A percentile compares a stretch with the other conserved stretches of the same genome.
Evolutionary conservation across 64 coral and sea anemone species (phyloP).

Genomic region (Stichodactyla mertensii): DNA sequence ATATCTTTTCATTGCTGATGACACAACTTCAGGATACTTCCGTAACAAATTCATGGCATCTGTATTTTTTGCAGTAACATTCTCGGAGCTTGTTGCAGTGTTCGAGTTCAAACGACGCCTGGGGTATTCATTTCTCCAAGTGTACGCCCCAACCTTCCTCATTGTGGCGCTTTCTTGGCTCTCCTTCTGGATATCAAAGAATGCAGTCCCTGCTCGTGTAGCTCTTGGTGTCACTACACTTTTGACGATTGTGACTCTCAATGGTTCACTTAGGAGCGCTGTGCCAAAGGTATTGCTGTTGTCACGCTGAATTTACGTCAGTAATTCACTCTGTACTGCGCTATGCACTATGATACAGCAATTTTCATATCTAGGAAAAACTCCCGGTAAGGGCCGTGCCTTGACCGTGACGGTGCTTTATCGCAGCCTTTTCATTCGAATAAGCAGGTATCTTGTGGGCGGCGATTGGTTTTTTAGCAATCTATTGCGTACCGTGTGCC

Average conservation of each 20-base stretch:
- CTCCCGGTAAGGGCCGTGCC: too few species aligned
- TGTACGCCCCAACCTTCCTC: constrained; percentile 59
- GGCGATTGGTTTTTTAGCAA: too few species aligned
- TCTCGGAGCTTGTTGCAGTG: constrained; percentile 1
- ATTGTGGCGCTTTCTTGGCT: constrained; percentile 53
- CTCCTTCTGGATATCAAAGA: constrained; percentile 60
- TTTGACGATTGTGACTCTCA: constrained; percentile 54
- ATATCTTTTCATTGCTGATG: too few species aligned
- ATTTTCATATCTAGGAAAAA: too few species aligned
- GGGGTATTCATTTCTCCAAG: constrained; percentile 46
- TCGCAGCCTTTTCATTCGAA: too few species aligned
- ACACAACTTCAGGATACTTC: too few species aligned
- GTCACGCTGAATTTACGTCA: too few species aligned
- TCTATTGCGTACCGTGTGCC: too few species aligned
- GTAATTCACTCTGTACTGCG: too few species aligned
- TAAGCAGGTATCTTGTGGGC: too few species aligned
- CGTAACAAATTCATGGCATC: not conserved
- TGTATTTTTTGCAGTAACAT: not conserved
- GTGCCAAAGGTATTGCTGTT: constrained; percentile 48
- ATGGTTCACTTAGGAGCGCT: constrained; percentile 30
- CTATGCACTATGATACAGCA: too few species aligned
- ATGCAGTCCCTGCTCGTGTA: constrained; percentile 47
- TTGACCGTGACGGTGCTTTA: too few species aligned
- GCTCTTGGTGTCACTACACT: constrained; percentile 52
- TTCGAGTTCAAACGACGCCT: constrained; percentile 43